Percentiles rank a stretch among this genome's conserved stretches.
Conservation (phyloP, 2,113 vertebrate species). For the Tychaedon coryphoeus region DNA sequence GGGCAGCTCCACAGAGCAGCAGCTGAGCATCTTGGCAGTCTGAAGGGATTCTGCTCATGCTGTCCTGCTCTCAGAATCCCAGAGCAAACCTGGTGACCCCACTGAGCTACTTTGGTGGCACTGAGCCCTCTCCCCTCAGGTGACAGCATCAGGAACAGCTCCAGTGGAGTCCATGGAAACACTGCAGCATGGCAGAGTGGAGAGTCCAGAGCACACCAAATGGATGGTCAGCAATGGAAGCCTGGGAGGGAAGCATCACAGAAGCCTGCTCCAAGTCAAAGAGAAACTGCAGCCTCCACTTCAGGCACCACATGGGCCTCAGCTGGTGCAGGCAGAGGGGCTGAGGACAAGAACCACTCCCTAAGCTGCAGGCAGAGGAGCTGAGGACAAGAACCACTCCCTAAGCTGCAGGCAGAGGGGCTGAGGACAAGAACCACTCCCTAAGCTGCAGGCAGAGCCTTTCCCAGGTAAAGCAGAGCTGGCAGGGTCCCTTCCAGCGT, state of each 20-base stretch:
- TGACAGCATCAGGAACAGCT: not conserved
- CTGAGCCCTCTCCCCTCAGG: not conserved
- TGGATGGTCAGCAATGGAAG: not conserved
- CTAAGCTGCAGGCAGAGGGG: not conserved
- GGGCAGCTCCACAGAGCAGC: no score
- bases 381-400: not conserved
- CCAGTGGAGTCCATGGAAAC: not conserved
- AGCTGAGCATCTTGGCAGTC: not conserved
- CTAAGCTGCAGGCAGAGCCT: not conserved
- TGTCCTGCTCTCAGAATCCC: not conserved
- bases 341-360: not conserved
- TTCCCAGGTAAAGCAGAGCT: not conserved
- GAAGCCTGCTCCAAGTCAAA: not conserved
- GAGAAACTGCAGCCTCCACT: not conserved
- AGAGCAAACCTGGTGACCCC: not conserved
- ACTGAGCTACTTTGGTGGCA: not conserved
- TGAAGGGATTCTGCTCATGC: not conserved
- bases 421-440: not conserved
- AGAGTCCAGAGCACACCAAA: not conserved
- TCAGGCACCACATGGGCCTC: not conserved
- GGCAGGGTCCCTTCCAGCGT: no score
- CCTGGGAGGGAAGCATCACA: not conserved
- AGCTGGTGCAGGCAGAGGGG: not conserved
- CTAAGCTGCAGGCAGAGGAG: not conserved
- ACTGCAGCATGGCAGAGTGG: not conserved